These are phyloP conservation scores for Lobophora halterata DNA, from an alignment of 2,888 invertebrate genomes.

Conservation along the genomic window DNA sequence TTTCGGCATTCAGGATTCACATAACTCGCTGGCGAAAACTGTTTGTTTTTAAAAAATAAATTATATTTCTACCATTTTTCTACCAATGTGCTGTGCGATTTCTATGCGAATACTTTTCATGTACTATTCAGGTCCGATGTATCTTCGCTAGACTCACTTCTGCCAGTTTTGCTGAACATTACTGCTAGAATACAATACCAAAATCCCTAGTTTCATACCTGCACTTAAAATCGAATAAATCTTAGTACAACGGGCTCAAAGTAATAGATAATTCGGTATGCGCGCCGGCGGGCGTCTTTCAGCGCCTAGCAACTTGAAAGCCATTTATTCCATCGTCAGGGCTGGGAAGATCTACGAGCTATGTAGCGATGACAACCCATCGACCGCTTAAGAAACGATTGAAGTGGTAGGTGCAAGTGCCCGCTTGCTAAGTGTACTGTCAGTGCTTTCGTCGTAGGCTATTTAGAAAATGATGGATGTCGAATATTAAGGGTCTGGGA, in stretches of 20 bases:
- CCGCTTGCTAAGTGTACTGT: conserved; percentile 14
- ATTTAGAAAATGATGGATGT: conserved; percentile 1
- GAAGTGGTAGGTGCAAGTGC: conserved; percentile 4
- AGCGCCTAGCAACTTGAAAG: conserved; percentile 58
- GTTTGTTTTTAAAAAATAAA: conserved; percentile 33
- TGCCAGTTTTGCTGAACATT: neutral
- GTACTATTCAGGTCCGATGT: no score
- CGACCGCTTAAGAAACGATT: conserved; percentile 6
- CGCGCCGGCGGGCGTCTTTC: conserved; percentile 60
- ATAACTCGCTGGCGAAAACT: conserved; percentile 63
- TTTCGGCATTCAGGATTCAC: conserved; percentile 76
- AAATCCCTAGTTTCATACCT: neutral
- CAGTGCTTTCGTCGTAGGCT: conserved; percentile 13
- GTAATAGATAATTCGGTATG: conserved; percentile 37
- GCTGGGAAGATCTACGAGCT: conserved; percentile 58
- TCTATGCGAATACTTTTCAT: conserved; percentile 63
- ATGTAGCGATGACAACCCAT: conserved; percentile 59
- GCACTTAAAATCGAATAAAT: conserved; percentile 44
- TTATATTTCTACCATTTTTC: no score
- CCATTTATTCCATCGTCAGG: conserved; percentile 60
- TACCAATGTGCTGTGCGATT: conserved; percentile 53
- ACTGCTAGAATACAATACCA: no score
- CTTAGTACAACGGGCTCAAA: conserved; percentile 52
- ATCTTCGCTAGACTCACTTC: no score
- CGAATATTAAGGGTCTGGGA: no score